These are phyloP conservation scores for Coptodon rendalli DNA, from an alignment of 2,113 vertebrate species.

Conservation along the genomic window DNA sequence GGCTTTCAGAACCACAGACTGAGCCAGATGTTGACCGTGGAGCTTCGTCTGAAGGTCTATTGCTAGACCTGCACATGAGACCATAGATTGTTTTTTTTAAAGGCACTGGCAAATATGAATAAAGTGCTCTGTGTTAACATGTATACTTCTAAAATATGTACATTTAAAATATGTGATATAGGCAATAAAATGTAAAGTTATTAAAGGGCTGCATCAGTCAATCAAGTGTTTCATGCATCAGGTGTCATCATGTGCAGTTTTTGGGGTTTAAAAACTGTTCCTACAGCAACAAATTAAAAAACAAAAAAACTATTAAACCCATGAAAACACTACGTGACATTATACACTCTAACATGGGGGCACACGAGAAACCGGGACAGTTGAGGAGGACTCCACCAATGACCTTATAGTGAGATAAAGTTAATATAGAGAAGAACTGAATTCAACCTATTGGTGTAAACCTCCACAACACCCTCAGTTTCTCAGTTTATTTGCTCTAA, in stretches of 20 bases:
- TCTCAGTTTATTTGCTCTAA: background rate
- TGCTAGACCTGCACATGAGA: conserved; percentile 73
- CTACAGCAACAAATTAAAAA: background rate
- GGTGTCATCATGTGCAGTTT: background rate
- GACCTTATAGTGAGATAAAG: no score
- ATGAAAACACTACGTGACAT: background rate
- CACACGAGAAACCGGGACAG: no score
- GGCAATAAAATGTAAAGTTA: background rate
- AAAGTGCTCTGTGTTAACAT: background rate
- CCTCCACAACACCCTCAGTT: no score
- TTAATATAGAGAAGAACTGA: no score
- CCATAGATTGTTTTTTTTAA: background rate
- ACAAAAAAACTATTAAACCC: background rate
- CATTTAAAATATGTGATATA: background rate
- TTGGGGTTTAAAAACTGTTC: no score
- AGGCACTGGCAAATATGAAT: background rate
- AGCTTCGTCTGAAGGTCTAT: conserved; percentile 77
- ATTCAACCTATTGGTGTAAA: no score
- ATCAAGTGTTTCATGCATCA: background rate
- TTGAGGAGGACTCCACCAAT: no score
- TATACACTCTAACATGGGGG: background rate
- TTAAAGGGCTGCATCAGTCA: background rate
- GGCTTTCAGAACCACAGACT: conserved; percentile 72
- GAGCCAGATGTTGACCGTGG: conserved; percentile 89
- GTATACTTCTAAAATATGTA: background rate